phyloP scores from a whole-genome alignment of 92 coral and sea anemone genomes.

The Porites lobata region DNA sequence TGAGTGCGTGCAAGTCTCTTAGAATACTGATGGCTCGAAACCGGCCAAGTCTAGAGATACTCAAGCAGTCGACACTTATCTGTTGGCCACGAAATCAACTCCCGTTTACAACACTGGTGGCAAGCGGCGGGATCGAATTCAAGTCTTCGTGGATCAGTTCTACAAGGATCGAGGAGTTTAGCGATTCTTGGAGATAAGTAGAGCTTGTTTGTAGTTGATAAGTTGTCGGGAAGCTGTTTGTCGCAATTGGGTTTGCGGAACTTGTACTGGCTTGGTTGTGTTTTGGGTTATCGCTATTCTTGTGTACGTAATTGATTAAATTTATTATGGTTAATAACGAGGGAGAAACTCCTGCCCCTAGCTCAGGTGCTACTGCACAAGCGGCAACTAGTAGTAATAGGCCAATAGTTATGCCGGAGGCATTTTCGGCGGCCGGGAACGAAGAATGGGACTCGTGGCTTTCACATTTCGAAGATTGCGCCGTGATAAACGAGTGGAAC shows the following conservation, averaged over 20 bases:
- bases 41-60: not conserved
- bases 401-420: not conserved
- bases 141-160: not conserved
- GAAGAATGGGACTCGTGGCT: constrained; percentile 15
- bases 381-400: not conserved
- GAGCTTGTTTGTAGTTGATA: not conserved
- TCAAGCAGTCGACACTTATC: too few relatives aligned
- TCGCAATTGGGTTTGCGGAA: not conserved
- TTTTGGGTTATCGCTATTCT: not conserved
- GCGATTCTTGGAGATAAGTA: not conserved
- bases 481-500: too few relatives aligned
- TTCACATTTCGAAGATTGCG: too few relatives aligned
- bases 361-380: not conserved
- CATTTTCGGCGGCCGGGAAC: not conserved
- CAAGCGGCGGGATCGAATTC: not conserved
- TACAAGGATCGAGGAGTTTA: not conserved
- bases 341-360: not conserved
- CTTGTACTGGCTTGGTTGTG: not conserved
- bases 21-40: not conserved
- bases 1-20: too few relatives aligned
- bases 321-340: too few relatives aligned
- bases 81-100: too few relatives aligned
- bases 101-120: not conserved
- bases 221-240: not conserved
- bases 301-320: too few relatives aligned